phyloP scores from a whole-genome alignment of 2,797 vertebrate genomes.

The Lagodon rhomboides region DNA sequence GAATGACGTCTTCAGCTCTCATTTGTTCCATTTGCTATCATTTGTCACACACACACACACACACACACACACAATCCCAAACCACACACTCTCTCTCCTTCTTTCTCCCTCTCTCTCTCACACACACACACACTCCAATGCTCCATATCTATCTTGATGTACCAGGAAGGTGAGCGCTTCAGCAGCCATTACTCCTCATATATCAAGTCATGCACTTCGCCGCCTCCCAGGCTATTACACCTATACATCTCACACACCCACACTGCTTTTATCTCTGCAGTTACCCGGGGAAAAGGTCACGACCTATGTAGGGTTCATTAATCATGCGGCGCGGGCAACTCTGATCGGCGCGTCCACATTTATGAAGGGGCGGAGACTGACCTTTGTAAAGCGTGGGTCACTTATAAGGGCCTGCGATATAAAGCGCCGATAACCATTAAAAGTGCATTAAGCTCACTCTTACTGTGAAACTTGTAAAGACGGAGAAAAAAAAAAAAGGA shows the following conservation, averaged over 20 bases:
- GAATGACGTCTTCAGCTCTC: slow-evolving; percentile 64
- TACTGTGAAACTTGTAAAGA: slow-evolving; percentile 6
- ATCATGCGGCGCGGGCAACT: slow-evolving; percentile 58
- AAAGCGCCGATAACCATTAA: slow-evolving; percentile 19
- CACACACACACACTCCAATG: slow-evolving; percentile 22
- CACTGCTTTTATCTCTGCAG: slow-evolving; percentile 54
- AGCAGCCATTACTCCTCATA: slow-evolving; percentile 71
- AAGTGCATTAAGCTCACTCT: slow-evolving; percentile 19
- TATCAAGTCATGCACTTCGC: slow-evolving; percentile 58
- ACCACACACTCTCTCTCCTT: background rate
- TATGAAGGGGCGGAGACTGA: slow-evolving; percentile 62
- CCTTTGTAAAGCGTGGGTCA: slow-evolving; percentile 63
- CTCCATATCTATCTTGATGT: slow-evolving; percentile 65
- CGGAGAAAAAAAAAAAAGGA: background rate
- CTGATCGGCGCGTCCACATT: slow-evolving; percentile 69
- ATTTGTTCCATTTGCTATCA: slow-evolving; percentile 67
- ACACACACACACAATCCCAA: background rate
- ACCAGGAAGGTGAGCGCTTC: slow-evolving; percentile 49
- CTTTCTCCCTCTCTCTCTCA: background rate
- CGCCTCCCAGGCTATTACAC: slow-evolving; percentile 58
- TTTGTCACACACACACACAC: slow-evolving; percentile 56
- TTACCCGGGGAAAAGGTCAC: slow-evolving; percentile 66
- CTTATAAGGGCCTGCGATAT: slow-evolving; percentile 11
- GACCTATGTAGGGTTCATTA: slow-evolving; percentile 74
- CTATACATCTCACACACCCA: slow-evolving; percentile 44